Conservation (phyloP, 1,140 invertebrate genomes). For the Muscidifurax raptorellus region DNA sequence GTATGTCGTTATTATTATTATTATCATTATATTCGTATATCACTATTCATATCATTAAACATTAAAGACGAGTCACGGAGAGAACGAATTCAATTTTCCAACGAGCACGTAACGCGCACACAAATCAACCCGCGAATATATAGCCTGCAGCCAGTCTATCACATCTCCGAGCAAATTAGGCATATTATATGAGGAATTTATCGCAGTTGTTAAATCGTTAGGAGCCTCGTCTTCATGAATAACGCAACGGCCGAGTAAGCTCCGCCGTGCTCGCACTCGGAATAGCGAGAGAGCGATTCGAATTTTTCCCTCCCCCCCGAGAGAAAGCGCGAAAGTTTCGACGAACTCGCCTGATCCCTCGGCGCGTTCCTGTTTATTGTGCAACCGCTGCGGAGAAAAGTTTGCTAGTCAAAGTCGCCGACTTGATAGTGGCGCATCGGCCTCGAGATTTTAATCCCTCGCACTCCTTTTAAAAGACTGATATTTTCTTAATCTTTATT, state of each 20-base stretch:
- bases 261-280: not conserved
- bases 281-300: conserved; percentile 27
- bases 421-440: conserved; percentile 18
- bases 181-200: conserved; percentile 32
- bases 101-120: not conserved
- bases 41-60: no score
- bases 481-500: conserved; percentile 43
- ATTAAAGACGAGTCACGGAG: not conserved
- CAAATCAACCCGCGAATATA: not conserved
- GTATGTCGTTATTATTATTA: not conserved
- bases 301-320: not conserved
- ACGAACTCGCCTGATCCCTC: conserved; percentile 25
- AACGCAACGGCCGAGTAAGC: conserved; percentile 26
- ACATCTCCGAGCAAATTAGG: not conserved
- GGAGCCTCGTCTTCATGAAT: conserved; percentile 36
- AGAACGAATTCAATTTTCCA: not conserved
- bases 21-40: no score
- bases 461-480: conserved; percentile 17
- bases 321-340: conserved; percentile 20
- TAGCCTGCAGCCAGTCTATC: no score
- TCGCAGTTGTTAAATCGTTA: conserved; percentile 35
- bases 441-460: conserved; percentile 35
- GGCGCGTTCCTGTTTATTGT: conserved; percentile 42
- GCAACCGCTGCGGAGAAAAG: conserved; percentile 10
- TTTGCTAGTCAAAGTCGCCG: conserved; percentile 42